A percentile compares a stretch with the other conserved stretches of the same genome.
These are phyloP conservation scores for Pyrocephalus nanus DNA, from an alignment of 2,797 vertebrate species.

Conservation along the genomic window DNA sequence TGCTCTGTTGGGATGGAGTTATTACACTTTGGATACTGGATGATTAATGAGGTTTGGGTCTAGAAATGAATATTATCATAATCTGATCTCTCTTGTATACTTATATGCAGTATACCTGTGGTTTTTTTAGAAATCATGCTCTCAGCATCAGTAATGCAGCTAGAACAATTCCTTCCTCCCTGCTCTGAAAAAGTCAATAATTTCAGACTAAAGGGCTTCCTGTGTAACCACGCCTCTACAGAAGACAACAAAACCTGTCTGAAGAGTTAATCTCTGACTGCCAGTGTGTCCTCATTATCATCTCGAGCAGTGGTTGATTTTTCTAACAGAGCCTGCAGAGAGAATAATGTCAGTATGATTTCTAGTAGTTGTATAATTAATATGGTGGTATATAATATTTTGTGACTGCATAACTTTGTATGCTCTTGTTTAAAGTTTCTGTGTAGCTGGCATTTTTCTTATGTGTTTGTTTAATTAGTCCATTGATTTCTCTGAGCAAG, in stretches of 20 bases:
- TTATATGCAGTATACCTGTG: background rate
- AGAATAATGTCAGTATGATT: background rate
- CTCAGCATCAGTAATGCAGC: background rate
- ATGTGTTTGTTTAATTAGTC: background rate
- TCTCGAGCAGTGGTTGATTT: background rate
- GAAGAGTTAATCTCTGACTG: background rate
- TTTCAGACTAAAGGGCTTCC: background rate
- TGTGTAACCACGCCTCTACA: background rate
- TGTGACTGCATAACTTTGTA: background rate
- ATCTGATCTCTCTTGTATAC: background rate
- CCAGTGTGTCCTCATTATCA: background rate
- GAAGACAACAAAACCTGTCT: background rate
- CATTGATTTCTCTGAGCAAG: background rate
- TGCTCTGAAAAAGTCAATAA: background rate
- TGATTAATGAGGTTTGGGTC: conserved; percentile 10
- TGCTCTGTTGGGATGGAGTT: background rate
- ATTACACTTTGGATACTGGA: background rate
- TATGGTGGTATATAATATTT: background rate
- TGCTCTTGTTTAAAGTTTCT: background rate
- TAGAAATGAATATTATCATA: background rate
- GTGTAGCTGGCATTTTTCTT: background rate
- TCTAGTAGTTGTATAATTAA: background rate
- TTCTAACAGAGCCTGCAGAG: background rate
- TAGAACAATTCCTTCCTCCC: background rate
- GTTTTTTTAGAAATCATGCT: background rate